Conservation (phyloP, 1,140 invertebrate genomes). For the Aphis craccivora region DNA sequence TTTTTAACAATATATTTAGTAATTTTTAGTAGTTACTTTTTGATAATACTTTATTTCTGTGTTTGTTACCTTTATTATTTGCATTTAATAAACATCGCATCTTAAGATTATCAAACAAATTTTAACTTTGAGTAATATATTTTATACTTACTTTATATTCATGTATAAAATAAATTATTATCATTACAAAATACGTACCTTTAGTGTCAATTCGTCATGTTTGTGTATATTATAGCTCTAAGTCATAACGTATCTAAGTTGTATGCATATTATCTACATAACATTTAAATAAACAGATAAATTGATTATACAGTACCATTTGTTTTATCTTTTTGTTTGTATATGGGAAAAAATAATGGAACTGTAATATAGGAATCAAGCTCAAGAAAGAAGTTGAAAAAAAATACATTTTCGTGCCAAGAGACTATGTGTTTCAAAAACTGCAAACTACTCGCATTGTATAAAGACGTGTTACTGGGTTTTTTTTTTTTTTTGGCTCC, state of each 20-base stretch:
- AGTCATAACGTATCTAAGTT: not conserved
- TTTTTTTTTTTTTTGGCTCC: slow-evolving; percentile 36
- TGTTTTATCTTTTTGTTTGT: not conserved
- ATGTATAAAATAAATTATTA: not conserved
- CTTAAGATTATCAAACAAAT: not conserved
- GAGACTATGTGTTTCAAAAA: slow-evolving; percentile 31
- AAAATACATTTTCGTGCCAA: slow-evolving; percentile 34
- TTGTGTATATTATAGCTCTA: not conserved
- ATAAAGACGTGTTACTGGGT: not conserved
- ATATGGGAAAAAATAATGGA: slow-evolving; percentile 24
- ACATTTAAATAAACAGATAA: not conserved
- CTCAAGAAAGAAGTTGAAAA: not conserved
- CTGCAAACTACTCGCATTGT: not conserved
- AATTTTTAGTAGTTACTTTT: not conserved
- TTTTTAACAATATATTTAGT: not conserved
- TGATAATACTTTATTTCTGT: not conserved
- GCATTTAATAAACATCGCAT: not conserved
- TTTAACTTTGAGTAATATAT: not conserved
- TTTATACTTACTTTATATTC: not conserved
- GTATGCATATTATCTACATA: not conserved
- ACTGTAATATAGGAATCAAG: slow-evolving; percentile 27
- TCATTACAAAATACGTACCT: not conserved
- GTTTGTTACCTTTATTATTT: not conserved
- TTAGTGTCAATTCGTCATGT: not conserved
- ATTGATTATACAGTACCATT: not conserved